Evolutionary conservation across 2,113 vertebrate genomes (phyloP).

Genomic region (Crotalus viridis): DNA sequence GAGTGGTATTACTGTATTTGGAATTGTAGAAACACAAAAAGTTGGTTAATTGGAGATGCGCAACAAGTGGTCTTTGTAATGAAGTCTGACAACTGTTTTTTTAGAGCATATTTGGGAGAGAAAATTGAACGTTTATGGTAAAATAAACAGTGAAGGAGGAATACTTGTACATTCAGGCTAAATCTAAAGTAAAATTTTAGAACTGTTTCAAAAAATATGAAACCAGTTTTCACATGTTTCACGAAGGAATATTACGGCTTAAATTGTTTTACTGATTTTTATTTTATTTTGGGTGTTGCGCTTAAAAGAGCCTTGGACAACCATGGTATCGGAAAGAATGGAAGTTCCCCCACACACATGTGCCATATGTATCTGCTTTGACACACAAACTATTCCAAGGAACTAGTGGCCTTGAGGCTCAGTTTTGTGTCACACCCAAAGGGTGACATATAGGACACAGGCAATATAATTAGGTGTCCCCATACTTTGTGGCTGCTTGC

Average conservation of each 20-base stretch:
- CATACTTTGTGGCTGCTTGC: conserved; percentile 17
- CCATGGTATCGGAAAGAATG: not conserved
- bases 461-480: conserved; percentile 2
- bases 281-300: not conserved
- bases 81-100: not conserved
- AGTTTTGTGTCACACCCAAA: conserved; percentile 20
- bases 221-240: not conserved
- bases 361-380: not conserved
- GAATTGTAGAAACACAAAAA: not conserved
- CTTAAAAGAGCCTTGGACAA: not conserved
- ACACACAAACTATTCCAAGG: not conserved
- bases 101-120: not conserved
- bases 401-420: conserved; percentile 10
- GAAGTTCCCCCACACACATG: not conserved
- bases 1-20: not conserved
- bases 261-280: not conserved
- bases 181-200: not conserved
- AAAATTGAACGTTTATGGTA: not conserved
- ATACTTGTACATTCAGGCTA: not conserved
- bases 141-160: not conserved
- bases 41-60: not conserved
- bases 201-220: not conserved
- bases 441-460: not conserved
- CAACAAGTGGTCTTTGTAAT: not conserved
- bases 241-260: not conserved